A percentile compares a stretch with the other conserved stretches of the same genome.
Evolutionary conservation across 2,113 vertebrate species (phyloP).

Genomic region (Pangasianodon gigas): DNA sequence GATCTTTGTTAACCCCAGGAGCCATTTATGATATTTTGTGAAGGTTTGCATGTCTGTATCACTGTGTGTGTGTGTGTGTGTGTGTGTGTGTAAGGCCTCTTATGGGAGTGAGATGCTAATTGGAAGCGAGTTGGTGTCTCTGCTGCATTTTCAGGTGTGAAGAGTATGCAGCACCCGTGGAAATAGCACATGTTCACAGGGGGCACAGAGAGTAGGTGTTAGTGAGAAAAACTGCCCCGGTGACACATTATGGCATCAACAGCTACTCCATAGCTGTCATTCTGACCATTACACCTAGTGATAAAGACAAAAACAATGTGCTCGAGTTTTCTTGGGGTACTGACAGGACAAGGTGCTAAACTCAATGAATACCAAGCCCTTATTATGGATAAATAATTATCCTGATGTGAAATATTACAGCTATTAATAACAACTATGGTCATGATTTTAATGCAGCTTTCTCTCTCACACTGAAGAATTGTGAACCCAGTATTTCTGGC

Average conservation of each 20-base stretch:
- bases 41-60: constrained; percentile 20
- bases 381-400: constrained; percentile 29
- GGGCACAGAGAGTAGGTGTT: constrained; percentile 32
- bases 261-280: constrained; percentile 38
- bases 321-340: constrained; percentile 17
- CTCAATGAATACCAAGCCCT: constrained; percentile 6
- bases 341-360: constrained; percentile 42
- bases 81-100: constrained; percentile 49
- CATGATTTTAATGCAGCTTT: no score
- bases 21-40: constrained; percentile 11
- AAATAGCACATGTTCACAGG: constrained; percentile 71
- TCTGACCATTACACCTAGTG: constrained; percentile 25
- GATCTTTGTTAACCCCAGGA: constrained; percentile 8
- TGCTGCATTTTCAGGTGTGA: constrained; percentile 81
- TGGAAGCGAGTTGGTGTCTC: constrained; percentile 79
- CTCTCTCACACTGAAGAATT: neutral
- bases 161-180: constrained; percentile 79
- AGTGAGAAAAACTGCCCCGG: constrained; percentile 41
- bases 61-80: constrained; percentile 24
- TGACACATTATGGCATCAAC: constrained; percentile 48
- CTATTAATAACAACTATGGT: neutral
- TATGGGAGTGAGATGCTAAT: constrained; percentile 78
- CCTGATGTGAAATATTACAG: neutral
- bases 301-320: constrained; percentile 36
- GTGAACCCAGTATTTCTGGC: neutral